Evolutionary conservation across 2,113 vertebrate genomes (phyloP).

Genomic region (Pelvicachromis taeniatus): DNA sequence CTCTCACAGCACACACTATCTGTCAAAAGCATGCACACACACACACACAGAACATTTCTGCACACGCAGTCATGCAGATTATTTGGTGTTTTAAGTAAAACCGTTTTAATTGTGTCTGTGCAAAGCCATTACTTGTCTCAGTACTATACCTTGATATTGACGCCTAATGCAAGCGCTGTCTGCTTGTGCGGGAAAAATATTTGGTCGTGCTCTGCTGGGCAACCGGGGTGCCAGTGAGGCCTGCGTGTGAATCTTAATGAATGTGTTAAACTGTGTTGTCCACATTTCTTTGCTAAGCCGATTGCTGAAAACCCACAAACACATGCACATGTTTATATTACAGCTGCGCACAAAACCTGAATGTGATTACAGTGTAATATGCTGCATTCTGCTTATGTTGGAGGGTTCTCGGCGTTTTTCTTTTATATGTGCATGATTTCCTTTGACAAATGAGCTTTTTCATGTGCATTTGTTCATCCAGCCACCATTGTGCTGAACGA

Average conservation of each 20-base stretch:
- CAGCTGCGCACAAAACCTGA: not conserved
- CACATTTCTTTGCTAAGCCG: not conserved
- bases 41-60: not conserved
- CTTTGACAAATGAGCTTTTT: not conserved
- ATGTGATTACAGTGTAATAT: not conserved
- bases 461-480: not conserved
- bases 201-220: not conserved
- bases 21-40: slow-evolving; percentile 26
- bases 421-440: not conserved
- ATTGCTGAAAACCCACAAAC: not conserved
- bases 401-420: not conserved
- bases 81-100: not conserved
- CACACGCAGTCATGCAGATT: not conserved
- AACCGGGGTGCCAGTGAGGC: not conserved
- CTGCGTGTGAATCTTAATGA: slow-evolving; percentile 33
- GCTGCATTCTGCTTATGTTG: not conserved
- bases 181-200: not conserved
- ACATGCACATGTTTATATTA: not conserved
- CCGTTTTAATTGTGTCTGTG: not conserved
- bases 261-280: slow-evolving; percentile 5
- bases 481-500: slow-evolving; percentile 96
- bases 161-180: not conserved
- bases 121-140: not conserved
- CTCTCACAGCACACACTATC: slow-evolving; percentile 50
- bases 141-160: not conserved